These are phyloP conservation scores for Apogon hyalosoma DNA, from an alignment of 2,797 vertebrate species.

Conservation along the genomic window DNA sequence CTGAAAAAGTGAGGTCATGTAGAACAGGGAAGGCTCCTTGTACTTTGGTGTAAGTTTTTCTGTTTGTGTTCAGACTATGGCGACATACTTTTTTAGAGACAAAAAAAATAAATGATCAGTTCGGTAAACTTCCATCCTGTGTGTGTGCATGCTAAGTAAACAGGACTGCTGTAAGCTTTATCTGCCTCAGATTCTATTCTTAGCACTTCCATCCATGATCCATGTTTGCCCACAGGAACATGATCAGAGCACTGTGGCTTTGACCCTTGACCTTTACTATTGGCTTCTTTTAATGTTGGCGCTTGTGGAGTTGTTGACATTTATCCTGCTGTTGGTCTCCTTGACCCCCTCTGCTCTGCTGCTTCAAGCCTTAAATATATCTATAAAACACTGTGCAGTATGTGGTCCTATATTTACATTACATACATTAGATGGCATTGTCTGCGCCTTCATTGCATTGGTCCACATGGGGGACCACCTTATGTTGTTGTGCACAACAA, in stretches of 20 bases:
- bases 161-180: not conserved
- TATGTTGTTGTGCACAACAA: slow-evolving; percentile 26
- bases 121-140: not conserved
- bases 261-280: slow-evolving; percentile 34
- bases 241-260: slow-evolving; percentile 5
- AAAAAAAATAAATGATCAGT: not conserved
- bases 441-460: not conserved
- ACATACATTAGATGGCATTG: not conserved
- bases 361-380: slow-evolving; percentile 16
- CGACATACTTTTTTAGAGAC: not conserved
- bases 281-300: slow-evolving; percentile 27
- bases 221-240: slow-evolving; percentile 20
- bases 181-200: slow-evolving; percentile 7
- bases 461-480: slow-evolving; percentile 7
- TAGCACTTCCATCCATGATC: not conserved
- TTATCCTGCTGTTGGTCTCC: slow-evolving; percentile 11
- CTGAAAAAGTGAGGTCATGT: not conserved
- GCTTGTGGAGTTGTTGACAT: slow-evolving; percentile 29
- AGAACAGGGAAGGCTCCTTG: slow-evolving; percentile 13
- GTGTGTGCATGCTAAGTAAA: not conserved
- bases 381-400: not conserved
- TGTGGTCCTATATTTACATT: not conserved
- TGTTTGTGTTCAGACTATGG: not conserved
- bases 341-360: slow-evolving; percentile 19
- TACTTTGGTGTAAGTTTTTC: slow-evolving; percentile 10